Percentiles rank a stretch among this genome's conserved stretches.
Evolutionary conservation across 2,113 vertebrate genomes (phyloP).

Genomic region (Rattus norvegicus): DNA sequence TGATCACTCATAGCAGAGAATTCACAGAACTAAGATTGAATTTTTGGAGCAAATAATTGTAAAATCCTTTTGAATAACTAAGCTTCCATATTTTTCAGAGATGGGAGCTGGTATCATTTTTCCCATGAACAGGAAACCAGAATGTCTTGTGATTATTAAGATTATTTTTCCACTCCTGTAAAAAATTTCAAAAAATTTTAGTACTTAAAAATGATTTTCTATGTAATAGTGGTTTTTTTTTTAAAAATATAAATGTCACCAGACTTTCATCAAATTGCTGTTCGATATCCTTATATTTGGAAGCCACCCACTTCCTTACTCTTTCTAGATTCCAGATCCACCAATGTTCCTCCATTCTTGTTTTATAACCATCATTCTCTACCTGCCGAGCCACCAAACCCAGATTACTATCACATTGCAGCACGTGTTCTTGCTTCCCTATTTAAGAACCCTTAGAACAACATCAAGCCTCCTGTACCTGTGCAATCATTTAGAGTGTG

Average conservation of each 20-base stretch:
- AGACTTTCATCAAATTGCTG: not conserved
- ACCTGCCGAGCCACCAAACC: not conserved
- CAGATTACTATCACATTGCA: not conserved
- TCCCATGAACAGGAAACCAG: not conserved
- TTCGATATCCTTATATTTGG: not conserved
- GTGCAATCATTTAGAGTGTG: not conserved
- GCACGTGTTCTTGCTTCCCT: not conserved
- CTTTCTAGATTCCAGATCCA: not conserved
- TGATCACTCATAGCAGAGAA: not conserved
- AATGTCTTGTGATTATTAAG: not conserved
- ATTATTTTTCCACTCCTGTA: not conserved
- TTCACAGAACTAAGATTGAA: not conserved
- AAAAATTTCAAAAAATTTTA: not conserved
- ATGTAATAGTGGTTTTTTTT: not conserved
- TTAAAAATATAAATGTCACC: not conserved
- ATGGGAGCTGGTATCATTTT: not conserved
- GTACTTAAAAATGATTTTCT: not conserved
- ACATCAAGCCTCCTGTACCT: not conserved
- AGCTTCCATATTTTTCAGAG: not conserved
- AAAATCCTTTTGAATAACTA: not conserved
- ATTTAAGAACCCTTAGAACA: not conserved
- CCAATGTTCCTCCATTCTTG: not conserved
- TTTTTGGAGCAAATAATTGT: not conserved
- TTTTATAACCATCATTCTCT: not conserved
- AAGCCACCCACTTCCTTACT: not conserved